These are phyloP conservation scores for Echinarachnius parma DNA, from an alignment of 53 echinoderm and acorn worm species.

Conservation along the genomic window DNA sequence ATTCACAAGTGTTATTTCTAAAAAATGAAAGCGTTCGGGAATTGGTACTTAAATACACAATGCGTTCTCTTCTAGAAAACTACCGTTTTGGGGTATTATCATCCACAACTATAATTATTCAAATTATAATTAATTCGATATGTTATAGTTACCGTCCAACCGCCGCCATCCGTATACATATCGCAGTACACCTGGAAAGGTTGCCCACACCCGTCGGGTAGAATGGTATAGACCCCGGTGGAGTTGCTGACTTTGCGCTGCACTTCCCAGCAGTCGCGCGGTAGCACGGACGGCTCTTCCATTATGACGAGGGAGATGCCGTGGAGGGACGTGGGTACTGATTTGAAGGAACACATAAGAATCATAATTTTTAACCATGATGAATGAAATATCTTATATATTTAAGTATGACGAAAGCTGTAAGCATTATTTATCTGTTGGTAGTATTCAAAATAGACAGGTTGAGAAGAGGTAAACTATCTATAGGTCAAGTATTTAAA, in stretches of 20 bases:
- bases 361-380: neutral
- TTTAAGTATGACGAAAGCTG: too few relatives aligned
- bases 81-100: too few relatives aligned
- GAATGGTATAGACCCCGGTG: constrained; percentile 47
- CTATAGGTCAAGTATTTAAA: too few relatives aligned
- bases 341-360: neutral
- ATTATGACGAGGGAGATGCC: constrained; percentile 26
- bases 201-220: constrained; percentile 41
- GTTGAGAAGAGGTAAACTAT: too few relatives aligned
- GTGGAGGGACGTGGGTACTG: neutral
- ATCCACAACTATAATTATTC: too few relatives aligned
- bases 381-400: neutral
- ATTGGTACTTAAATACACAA: too few relatives aligned
- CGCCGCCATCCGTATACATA: constrained; percentile 23
- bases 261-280: constrained; percentile 28
- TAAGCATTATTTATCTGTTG: too few relatives aligned
- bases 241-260: constrained; percentile 23
- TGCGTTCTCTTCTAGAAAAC: too few relatives aligned
- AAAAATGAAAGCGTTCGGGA: too few relatives aligned
- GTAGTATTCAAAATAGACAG: too few relatives aligned
- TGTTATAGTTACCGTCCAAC: constrained; percentile 50
- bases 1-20: too few relatives aligned
- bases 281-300: constrained; percentile 28
- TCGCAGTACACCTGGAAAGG: constrained; percentile 43
- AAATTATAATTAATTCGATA: too few relatives aligned